Evolutionary conservation across 2,113 vertebrate genomes (phyloP).

Genomic region (Condylura cristata): DNA sequence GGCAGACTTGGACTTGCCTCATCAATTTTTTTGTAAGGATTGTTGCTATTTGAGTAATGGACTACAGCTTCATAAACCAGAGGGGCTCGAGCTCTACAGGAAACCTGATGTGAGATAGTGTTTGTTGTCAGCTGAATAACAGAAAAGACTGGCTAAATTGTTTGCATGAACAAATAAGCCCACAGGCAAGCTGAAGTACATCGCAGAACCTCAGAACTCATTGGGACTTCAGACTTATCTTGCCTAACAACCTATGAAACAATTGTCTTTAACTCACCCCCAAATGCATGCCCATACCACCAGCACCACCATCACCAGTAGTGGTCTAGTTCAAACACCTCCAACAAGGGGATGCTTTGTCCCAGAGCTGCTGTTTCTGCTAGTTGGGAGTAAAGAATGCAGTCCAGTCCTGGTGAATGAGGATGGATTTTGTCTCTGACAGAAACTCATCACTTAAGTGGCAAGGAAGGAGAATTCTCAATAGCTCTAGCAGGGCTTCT

Average conservation of each 20-base stretch:
- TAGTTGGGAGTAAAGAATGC: not conserved
- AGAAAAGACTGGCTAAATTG: not conserved
- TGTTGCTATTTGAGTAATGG: not conserved
- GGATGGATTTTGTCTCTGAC: not conserved
- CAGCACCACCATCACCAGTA: not conserved
- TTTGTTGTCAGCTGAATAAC: not conserved
- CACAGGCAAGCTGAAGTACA: not conserved
- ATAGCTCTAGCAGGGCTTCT: not conserved
- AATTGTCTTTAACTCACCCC: not conserved
- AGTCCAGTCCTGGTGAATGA: not conserved
- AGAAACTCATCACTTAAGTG: not conserved
- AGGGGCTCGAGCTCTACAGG: not conserved
- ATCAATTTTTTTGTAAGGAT: slow-evolving; percentile 27
- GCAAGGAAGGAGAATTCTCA: not conserved
- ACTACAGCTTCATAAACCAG: slow-evolving; percentile 15
- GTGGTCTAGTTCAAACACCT: not conserved
- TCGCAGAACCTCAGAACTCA: not conserved
- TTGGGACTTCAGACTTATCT: not conserved
- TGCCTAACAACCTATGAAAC: not conserved
- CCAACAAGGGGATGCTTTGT: not conserved
- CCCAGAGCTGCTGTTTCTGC: not conserved
- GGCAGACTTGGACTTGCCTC: not conserved
- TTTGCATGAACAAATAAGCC: not conserved
- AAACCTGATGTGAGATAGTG: not conserved
- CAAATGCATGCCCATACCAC: not conserved